Evolutionary conservation across 2,113 vertebrate species (phyloP), one percentile per base, ranked within the genome.

Genomic region (Oryzias melastigma): DNA sequence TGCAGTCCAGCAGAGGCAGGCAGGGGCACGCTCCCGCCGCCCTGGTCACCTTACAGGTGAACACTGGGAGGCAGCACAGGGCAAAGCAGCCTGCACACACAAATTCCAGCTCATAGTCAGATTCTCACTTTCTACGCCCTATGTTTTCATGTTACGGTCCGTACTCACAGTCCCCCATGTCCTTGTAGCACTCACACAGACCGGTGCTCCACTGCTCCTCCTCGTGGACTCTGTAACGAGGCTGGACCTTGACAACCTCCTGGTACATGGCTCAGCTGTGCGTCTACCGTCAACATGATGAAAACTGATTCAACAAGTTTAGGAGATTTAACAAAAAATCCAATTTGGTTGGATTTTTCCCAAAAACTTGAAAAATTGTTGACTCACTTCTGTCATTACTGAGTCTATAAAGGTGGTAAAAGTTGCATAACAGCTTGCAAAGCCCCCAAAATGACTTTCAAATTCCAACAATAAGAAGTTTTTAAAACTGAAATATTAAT

Each of bases 31-130:
- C 85, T 10, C 86, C 90, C 12, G 73, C 76, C 0, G 73, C 79
- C 10, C 66, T 71, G 58, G 83, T 88, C 58, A 82, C 87, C 74
- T 89, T 88, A 73, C 91, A 90, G 47, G 87, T 87, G 56, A 91
- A 91, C 58, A 92, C 69, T 24, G 89, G 89, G 65, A 93, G 78
- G 73, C 91, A 92, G 83, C 90, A 92, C 20, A 90, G 60, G 14
- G 90, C 91, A 52, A 82, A 88, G 53, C 91, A 91, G n/a, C 91
- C 90, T 89, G 49, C 14, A 65, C 16, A 66, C 22, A 66, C 53
- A 80, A 17, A 65, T 41, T 58, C 48, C 64, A 47, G 52, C 51
- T 35, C 8, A 35, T 3, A 35, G 35, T 12, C 2, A 8, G 35
- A 35, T 35, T 35, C 35, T 35, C 7, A 13, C 1, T 29, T 29